Evolutionary conservation across 2,113 vertebrate species (phyloP).

Genomic region (Tetrao urogallus): DNA sequence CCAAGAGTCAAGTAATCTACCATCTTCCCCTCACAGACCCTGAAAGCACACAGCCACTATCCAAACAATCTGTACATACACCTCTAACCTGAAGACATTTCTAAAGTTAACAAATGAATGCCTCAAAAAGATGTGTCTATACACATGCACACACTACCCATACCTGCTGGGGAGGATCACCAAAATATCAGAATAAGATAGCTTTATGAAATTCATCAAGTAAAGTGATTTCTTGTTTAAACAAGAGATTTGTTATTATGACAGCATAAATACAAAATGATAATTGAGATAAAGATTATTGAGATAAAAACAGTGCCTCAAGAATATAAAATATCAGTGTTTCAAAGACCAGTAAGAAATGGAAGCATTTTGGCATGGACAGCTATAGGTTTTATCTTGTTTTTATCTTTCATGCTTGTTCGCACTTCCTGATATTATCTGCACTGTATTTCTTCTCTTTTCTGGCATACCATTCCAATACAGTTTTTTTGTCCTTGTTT

Average conservation of each 20-base stretch:
- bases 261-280: neutral
- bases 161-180: neutral
- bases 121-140: neutral
- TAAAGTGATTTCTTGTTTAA: neutral
- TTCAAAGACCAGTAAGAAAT: conserved; percentile 14
- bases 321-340: neutral
- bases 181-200: neutral
- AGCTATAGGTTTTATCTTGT: no score
- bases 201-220: neutral
- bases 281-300: neutral
- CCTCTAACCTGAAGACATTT: conserved; percentile 10
- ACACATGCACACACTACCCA: neutral
- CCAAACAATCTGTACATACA: conserved; percentile 4
- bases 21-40: neutral
- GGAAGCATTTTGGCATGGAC: neutral
- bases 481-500: neutral
- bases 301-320: neutral
- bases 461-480: neutral
- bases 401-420: neutral
- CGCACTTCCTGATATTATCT: neutral
- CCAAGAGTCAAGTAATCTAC: conserved; percentile 51
- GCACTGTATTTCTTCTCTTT: neutral
- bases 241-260: neutral
- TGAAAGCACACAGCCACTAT: conserved; percentile 29
- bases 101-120: conserved; percentile 18